Evolutionary conservation across 1,140 invertebrate genomes (phyloP).

Genomic region (Whitmania pigra): DNA sequence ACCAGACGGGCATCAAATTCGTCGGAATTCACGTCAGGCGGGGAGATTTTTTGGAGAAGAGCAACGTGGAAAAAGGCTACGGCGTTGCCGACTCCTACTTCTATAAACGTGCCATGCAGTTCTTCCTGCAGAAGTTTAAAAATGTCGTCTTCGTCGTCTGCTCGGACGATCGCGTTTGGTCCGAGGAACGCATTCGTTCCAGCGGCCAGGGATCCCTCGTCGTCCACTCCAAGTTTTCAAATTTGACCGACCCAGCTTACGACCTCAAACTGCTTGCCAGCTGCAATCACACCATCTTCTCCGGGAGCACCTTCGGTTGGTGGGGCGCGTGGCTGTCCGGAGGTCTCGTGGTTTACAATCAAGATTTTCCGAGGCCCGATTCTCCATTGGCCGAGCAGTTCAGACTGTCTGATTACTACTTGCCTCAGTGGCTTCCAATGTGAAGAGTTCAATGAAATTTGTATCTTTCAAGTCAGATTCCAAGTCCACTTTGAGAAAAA

Average conservation of each 20-base stretch:
- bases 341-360: slow-evolving; percentile 27
- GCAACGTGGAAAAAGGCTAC: slow-evolving; percentile 26
- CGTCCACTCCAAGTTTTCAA: slow-evolving; percentile 13
- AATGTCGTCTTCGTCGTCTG: slow-evolving; percentile 29
- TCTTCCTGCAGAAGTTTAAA: slow-evolving; percentile 25
- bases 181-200: slow-evolving; percentile 14
- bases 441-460: not conserved
- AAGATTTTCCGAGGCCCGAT: slow-evolving; percentile 17
- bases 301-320: slow-evolving; percentile 29
- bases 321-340: slow-evolving; percentile 28
- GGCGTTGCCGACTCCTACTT: slow-evolving; percentile 23
- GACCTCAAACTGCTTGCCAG: slow-evolving; percentile 52
- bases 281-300: slow-evolving; percentile 28
- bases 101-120: slow-evolving; percentile 26
- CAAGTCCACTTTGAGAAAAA: not conserved
- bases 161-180: slow-evolving; percentile 31
- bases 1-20: not conserved
- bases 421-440: slow-evolving; percentile 24
- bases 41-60: slow-evolving; percentile 19
- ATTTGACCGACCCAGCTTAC: not conserved
- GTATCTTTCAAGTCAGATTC: no score
- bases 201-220: not conserved
- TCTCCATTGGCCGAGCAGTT: slow-evolving; percentile 17
- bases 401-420: slow-evolving; percentile 21
- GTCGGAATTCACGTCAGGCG: slow-evolving; percentile 23